phyloP scores from a whole-genome alignment of 2,113 vertebrate genomes.

The Clarias magur region DNA sequence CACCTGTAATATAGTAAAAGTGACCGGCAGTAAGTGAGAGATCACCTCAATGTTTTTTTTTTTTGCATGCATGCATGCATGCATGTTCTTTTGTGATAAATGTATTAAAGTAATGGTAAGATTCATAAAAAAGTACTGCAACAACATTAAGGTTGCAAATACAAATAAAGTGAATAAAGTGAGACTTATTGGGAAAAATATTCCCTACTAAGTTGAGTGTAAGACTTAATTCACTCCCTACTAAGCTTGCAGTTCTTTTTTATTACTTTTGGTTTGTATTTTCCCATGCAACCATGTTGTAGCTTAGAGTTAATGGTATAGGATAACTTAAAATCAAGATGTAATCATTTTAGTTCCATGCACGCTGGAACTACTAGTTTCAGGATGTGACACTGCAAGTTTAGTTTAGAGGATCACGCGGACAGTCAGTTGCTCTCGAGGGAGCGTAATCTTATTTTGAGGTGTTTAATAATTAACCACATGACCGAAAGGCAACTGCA shows the following conservation, averaged over 20 bases:
- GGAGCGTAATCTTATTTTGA: not conserved
- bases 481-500: not conserved
- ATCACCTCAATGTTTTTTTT: not conserved
- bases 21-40: not conserved
- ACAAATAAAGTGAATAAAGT: not conserved
- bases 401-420: not conserved
- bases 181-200: not conserved
- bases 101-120: not conserved
- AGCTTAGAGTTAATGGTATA: not conserved
- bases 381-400: not conserved
- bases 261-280: not conserved
- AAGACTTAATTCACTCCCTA: not conserved
- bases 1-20: not conserved
- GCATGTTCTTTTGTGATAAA: not conserved
- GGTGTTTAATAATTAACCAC: conserved; percentile 13
- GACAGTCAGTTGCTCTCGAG: not conserved
- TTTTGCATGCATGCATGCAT: too few species aligned
- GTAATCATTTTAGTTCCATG: not conserved
- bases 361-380: not conserved
- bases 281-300: not conserved
- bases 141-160: not conserved
- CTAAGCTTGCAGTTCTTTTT: not conserved
- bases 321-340: not conserved
- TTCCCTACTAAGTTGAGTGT: not conserved
- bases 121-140: conserved; percentile 9